These are phyloP conservation scores for Pocillopora verrucosa DNA, from an alignment of 64 coral and sea anemone species.

Conservation along the genomic window DNA sequence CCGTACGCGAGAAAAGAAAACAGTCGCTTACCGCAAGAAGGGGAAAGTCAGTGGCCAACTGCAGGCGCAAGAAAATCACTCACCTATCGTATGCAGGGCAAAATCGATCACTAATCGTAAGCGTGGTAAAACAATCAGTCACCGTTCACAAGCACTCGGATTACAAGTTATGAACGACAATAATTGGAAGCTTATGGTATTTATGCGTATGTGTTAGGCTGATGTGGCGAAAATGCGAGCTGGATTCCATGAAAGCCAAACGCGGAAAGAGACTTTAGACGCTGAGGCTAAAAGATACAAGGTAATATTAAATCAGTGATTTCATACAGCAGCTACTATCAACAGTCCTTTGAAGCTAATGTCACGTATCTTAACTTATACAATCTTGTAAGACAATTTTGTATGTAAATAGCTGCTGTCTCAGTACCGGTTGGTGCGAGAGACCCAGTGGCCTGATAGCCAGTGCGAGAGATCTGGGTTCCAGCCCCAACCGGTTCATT, in stretches of 20 bases:
- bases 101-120: not conserved
- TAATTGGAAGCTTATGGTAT: not conserved
- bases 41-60: not conserved
- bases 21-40: not conserved
- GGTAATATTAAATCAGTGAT: slow-evolving; percentile 16
- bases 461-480: no score
- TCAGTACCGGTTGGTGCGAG: no score
- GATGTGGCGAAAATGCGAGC: slow-evolving; percentile 64
- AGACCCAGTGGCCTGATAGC: no score
- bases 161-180: not conserved
- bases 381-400: no score
- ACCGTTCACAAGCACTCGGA: not conserved
- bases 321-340: no score
- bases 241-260: slow-evolving; percentile 62
- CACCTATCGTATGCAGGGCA: not conserved
- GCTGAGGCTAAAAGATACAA: slow-evolving; percentile 84
- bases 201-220: slow-evolving; percentile 15
- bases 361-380: not conserved
- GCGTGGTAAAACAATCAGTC: not conserved
- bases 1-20: not conserved
- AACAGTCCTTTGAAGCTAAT: not conserved
- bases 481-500: no score
- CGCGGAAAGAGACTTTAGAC: slow-evolving; percentile 64
- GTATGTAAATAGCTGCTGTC: no score
- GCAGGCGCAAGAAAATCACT: not conserved